phyloP scores from a whole-genome alignment of 2,113 vertebrate species.

The Heterochromis multidens region DNA sequence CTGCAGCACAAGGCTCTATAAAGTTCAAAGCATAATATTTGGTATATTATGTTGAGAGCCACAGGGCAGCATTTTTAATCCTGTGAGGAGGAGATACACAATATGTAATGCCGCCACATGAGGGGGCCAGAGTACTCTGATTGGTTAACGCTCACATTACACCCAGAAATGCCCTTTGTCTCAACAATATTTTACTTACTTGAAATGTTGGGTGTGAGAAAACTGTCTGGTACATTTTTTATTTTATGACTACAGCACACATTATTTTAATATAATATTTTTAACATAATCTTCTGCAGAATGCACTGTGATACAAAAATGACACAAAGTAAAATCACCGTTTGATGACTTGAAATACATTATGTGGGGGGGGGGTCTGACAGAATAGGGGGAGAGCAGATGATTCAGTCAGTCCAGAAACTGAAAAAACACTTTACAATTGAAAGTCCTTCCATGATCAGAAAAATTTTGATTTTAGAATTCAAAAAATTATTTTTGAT shows the following conservation, averaged over 20 bases:
- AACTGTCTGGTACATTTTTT: background rate
- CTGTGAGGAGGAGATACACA: background rate
- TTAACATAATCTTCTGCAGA: background rate
- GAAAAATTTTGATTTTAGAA: background rate
- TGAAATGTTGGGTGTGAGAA: background rate
- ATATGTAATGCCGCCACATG: conserved; percentile 30
- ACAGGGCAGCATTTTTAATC: background rate
- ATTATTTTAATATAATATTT: background rate
- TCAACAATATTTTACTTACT: background rate
- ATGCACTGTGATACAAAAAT: background rate
- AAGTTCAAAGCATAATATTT: background rate
- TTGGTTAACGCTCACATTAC: background rate
- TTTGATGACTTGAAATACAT: background rate
- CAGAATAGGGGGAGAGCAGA: conserved; percentile 46
- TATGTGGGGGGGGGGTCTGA: background rate
- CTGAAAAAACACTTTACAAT: background rate
- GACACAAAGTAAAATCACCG: background rate
- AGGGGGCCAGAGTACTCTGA: conserved; percentile 42
- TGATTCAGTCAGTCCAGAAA: background rate
- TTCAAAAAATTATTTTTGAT: background rate
- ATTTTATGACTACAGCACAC: background rate
- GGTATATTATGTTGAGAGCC: background rate
- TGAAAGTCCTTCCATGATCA: background rate
- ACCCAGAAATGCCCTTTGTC: background rate
- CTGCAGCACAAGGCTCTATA: background rate